Evolutionary conservation across 2,113 vertebrate genomes (phyloP), one percentile per base, ranked within the genome.

Genomic region (Mohoua ochrocephala): DNA sequence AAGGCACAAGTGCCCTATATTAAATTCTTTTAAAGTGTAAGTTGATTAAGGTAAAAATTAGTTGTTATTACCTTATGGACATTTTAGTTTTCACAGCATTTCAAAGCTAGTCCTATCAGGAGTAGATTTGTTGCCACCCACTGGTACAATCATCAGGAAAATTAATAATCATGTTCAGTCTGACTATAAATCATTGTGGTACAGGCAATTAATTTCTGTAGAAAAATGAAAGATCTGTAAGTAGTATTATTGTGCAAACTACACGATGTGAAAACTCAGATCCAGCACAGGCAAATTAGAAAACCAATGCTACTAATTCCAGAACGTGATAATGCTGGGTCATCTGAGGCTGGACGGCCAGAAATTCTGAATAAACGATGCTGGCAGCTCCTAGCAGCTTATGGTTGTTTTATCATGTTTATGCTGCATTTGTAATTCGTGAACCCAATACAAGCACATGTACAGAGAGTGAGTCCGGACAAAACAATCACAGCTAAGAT

Each of bases 81-180:
- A 98, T 98, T 98, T 98, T 98, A 98, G 97, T 98, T 98, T 98
- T 98, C 98, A 97, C 97, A 98, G 97, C 97, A 97, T 98, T 98
- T 98, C 98, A 98, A 98, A 98, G 96, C 96, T 97, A 97, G 97
- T 98, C 98, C 97, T 98, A 98, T 98, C 98, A 98, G 95, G 97
- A 98, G 97, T 96, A 97, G 97, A 98, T 98, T 97, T 98, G 98
- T 98, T 98, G 97, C 98, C 95, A 98, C 99, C 99, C 98, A 99
- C 98, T 98, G 98, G 98, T 98, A 99, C 98, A 99, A 99, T 99
- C 98, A 99, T 98, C 98, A 98, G 98, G 98, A 99, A 99, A 99
- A 99, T 99, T 98, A 99, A 99, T 99, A 99, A 99, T 99, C 98
- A 99, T 98, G 98, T 98, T 98, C 98, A 97, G 98, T 97, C 97